These are phyloP conservation scores for Meteorus colon DNA, from an alignment of 2,888 invertebrate species.

Conservation along the genomic window DNA sequence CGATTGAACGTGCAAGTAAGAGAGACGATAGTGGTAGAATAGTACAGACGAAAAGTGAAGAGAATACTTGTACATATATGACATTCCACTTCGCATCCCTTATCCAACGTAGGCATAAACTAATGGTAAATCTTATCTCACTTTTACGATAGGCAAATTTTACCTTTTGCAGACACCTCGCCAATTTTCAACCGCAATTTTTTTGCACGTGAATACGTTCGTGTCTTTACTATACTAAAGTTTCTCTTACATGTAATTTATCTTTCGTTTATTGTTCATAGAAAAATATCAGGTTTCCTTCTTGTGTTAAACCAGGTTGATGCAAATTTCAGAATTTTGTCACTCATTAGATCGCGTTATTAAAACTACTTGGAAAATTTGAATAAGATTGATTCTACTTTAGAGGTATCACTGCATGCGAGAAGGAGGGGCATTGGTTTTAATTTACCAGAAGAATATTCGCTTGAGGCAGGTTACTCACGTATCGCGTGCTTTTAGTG, in stretches of 20 bases:
- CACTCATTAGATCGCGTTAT: not conserved
- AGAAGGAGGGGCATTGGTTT: not conserved
- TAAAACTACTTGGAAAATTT: not conserved
- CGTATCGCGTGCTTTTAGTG: not conserved
- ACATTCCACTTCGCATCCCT: not conserved
- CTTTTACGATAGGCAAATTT: not conserved
- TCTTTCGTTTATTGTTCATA: too few relatives aligned
- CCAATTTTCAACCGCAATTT: constrained; percentile 35
- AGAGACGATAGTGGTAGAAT: not conserved
- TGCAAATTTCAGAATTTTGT: not conserved
- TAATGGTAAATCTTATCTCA: not conserved
- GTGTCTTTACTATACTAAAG: not conserved
- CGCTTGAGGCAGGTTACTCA: too few relatives aligned
- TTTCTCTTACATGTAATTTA: not conserved
- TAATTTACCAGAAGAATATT: not conserved
- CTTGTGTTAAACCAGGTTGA: not conserved
- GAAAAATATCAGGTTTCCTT: not conserved
- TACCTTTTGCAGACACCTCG: constrained; percentile 17
- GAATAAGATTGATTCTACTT: not conserved
- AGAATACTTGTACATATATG: not conserved
- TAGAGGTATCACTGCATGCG: not conserved
- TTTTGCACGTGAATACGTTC: constrained; percentile 5
- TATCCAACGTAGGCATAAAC: not conserved
- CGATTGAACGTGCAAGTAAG: constrained; percentile 39
- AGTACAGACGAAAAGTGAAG: not conserved